Base-by-base conservation (phyloP, 2,113 vertebrate genomes). In the Osmerus mordax region DNA sequence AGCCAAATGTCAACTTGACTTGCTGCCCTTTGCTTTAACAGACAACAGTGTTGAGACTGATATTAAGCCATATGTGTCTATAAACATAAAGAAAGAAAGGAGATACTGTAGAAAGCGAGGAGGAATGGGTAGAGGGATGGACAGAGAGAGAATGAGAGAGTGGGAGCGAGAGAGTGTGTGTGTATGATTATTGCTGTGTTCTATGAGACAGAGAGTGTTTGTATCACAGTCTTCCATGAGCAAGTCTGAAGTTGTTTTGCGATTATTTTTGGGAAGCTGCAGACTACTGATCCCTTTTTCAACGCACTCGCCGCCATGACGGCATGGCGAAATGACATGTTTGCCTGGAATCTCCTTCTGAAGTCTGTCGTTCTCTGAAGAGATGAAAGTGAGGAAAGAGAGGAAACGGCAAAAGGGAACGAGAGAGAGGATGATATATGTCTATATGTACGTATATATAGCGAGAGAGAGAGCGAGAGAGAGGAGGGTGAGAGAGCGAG, bases 261-360 rank as follows among this genome's bases (percentile, higher is more conserved):
- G 78, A 87, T 90, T 90, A 84, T 81, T 78, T 67, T 76, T 81
- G 75, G 80, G 81, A 83, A 70, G 69, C 67, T 72, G 32, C 78
- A 70, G 76, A 78, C 62, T 84, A 69, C 75, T 71, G 75, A 78
- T 80, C 85, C 75, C 77, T 77, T 74, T 90, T 90, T 81, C 79
- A 72, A 71, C 73, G 80, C 79, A 77, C 84, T 59, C 51, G 74
- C 80, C 83, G 72, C 70, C 86, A 79, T 90, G 87, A 89, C 86
- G 85, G 89, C 84, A 89, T 73, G 68, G 80, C 80, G 80, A 90
- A 90, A 91, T 90, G 83, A 87, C 84, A 88, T 85, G 81, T 85
- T 90, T 89, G 83, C 88, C 85, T 85, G 82, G 83, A 88, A 88
- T 89, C 87, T 89, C 75, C 81, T 83, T 90, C 32, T 91, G 83